phyloP scores from a whole-genome alignment of 2,888 invertebrate genomes.

The Furcula furcula region DNA sequence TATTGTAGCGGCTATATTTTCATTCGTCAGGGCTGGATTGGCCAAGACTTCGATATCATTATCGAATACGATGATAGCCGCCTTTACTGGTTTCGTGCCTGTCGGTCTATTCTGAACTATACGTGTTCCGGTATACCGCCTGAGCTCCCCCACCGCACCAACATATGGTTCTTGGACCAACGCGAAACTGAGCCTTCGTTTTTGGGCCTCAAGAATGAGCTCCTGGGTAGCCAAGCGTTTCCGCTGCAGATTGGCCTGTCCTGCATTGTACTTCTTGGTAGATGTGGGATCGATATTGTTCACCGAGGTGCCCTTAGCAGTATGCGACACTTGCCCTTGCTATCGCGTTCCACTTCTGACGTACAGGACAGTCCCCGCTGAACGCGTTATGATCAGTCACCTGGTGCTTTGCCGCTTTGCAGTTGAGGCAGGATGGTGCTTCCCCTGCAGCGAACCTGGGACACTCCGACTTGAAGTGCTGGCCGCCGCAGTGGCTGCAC shows the following conservation, averaged over 20 bases:
- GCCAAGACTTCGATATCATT: not conserved
- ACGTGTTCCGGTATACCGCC: too few species aligned
- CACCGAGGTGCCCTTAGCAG: not conserved
- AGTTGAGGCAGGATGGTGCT: not conserved
- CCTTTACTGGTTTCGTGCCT: not conserved
- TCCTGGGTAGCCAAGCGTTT: slow-evolving; percentile 1
- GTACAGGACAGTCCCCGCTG: not conserved
- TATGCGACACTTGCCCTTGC: not conserved
- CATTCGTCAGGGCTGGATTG: not conserved
- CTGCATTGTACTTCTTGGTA: too few species aligned
- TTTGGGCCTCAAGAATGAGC: not conserved
- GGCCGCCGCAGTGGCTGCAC: not conserved
- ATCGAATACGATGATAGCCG: slow-evolving; percentile 1
- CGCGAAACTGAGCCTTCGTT: too few species aligned
- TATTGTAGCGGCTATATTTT: not conserved
- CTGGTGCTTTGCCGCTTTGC: not conserved
- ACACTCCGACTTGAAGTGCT: too few species aligned
- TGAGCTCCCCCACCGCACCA: too few species aligned
- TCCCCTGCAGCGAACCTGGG: not conserved
- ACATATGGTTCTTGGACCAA: too few species aligned
- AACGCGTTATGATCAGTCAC: not conserved
- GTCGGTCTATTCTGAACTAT: too few species aligned
- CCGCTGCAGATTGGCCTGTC: slow-evolving; percentile 3
- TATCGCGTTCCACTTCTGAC: not conserved
- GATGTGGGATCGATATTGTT: too few species aligned